Percentiles rank a stretch among this genome's conserved stretches.
These are phyloP conservation scores for Megaceryle alcyon DNA, from an alignment of 2,797 vertebrate species.

Conservation along the genomic window DNA sequence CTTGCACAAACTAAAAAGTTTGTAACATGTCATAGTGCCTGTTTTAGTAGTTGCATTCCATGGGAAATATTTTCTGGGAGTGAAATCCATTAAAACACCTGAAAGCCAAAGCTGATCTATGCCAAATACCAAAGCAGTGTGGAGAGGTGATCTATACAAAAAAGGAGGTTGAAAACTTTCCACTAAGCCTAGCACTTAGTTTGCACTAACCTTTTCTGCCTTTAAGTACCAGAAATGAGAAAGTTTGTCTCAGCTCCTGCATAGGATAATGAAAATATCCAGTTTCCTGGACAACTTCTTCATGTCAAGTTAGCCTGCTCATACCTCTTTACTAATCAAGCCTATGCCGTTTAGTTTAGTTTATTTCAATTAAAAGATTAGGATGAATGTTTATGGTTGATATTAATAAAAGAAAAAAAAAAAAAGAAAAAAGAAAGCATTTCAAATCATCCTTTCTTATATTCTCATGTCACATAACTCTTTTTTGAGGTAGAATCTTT, in stretches of 20 bases:
- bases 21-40: accelerated
- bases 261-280: not conserved
- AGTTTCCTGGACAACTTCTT: not conserved
- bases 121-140: not conserved
- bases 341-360: not conserved
- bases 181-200: not conserved
- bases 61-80: not conserved
- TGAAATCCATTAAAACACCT: not conserved
- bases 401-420: not conserved
- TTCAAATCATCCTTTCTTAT: not conserved
- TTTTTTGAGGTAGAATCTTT: not conserved
- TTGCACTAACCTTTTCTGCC: not conserved
- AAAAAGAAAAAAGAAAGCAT: not conserved
- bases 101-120: not conserved
- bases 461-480: not conserved
- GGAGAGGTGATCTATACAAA: not conserved
- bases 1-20: not conserved
- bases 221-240: not conserved
- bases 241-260: not conserved
- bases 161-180: not conserved
- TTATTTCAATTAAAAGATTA: not conserved
- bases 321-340: not conserved
- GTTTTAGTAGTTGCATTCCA: not conserved
- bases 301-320: not conserved
- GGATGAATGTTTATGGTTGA: not conserved